A percentile compares a stretch with the other conserved stretches of the same genome.
phyloP scores from a whole-genome alignment of 2,113 vertebrate species.

The Prunella himalayana region DNA sequence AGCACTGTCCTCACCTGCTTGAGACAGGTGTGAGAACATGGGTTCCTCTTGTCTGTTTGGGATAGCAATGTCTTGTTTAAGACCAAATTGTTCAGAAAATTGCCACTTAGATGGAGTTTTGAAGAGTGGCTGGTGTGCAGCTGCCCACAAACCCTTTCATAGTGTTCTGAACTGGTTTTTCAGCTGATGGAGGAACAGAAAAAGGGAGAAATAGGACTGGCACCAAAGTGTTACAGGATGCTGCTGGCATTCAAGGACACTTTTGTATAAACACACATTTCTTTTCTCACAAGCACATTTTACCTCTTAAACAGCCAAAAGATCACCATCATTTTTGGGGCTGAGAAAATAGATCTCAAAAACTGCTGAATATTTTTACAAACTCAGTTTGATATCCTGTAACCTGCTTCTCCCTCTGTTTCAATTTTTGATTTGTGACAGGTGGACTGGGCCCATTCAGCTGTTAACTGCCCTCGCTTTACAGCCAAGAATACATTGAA shows the following conservation, averaged over 20 bases:
- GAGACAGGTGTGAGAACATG: not conserved
- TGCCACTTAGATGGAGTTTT: not conserved
- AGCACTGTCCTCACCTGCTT: not conserved
- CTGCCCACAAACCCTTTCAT: not conserved
- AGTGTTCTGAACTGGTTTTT: not conserved
- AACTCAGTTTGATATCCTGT: not conserved
- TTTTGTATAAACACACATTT: not conserved
- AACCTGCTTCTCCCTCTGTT: not conserved
- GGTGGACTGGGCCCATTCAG: not conserved
- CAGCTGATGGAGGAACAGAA: not conserved
- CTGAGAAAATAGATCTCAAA: not conserved
- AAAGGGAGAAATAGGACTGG: not conserved
- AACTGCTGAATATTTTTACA: not conserved
- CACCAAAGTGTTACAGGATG: not conserved
- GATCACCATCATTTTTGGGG: not conserved
- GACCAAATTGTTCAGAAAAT: not conserved
- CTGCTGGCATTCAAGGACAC: not conserved
- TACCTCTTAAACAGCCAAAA: not conserved
- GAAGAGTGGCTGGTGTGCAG: rapidly evolving
- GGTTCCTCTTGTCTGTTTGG: not conserved
- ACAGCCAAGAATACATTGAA: not conserved
- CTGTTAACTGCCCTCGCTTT: not conserved
- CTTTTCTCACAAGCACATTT: not conserved
- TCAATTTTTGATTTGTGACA: not conserved
- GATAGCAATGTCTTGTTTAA: not conserved